Percentiles rank a stretch among this genome's conserved stretches.
These are phyloP conservation scores for Otolemur crassicaudatus DNA, from an alignment of 2,797 vertebrate species.

Conservation along the genomic window DNA sequence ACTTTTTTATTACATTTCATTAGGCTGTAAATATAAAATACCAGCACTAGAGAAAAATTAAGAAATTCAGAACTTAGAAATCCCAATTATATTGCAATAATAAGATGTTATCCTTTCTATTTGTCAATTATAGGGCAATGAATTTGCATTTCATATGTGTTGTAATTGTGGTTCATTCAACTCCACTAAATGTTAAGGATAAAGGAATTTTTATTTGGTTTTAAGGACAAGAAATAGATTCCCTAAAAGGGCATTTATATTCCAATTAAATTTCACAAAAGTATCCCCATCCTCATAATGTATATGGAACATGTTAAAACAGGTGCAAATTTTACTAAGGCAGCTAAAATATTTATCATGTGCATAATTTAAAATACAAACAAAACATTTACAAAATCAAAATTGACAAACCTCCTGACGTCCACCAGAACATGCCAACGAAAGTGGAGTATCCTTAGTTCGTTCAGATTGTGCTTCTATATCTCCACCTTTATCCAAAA, in stretches of 20 bases:
- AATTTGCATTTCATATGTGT: constrained; percentile 46
- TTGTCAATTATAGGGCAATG: constrained; percentile 19
- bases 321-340: constrained; percentile 18
- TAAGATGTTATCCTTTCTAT: constrained; percentile 27
- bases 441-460: constrained; percentile 99
- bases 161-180: constrained; percentile 34
- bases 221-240: constrained; percentile 52
- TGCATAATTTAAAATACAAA: constrained; percentile 41
- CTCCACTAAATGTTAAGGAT: constrained; percentile 9
- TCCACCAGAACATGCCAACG: constrained; percentile 97
- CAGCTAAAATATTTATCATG: constrained; percentile 37
- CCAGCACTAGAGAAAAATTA: constrained; percentile 56
- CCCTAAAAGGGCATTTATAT: constrained; percentile 3
- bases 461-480: constrained; percentile 99
- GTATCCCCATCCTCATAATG: neutral
- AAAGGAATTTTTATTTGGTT: constrained; percentile 44
- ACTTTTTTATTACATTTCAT: constrained; percentile 29
- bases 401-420: constrained; percentile 94
- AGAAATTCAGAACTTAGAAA: constrained; percentile 58
- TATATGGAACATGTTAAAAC: constrained; percentile 20
- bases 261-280: constrained; percentile 1
- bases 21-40: constrained; percentile 51
- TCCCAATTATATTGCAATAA: constrained; percentile 45
- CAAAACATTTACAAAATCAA: constrained; percentile 66
- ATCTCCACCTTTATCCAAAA: constrained; percentile 98